Base-by-base conservation (phyloP, 2,888 invertebrate genomes). In the Eupsilia transversa region DNA sequence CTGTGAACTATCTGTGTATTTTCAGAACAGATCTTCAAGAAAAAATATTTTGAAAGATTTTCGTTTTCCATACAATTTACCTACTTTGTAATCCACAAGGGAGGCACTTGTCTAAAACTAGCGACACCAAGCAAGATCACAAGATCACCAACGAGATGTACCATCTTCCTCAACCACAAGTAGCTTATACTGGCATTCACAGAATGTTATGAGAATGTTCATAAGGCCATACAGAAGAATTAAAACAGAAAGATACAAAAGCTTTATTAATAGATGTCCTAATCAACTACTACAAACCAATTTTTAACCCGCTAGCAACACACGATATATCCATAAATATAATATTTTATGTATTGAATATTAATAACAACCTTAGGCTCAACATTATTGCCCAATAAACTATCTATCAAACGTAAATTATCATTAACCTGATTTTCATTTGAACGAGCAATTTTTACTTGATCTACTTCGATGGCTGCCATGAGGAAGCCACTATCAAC, bases 351-450 rank as follows among this genome's bases (percentile, higher is more conserved):
- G 52, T 43, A 60, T 52, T 46, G 59, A 60, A 84, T 72, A 75
- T 81, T 59, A 81, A 81, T 76, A 59, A 66, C 54, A 69, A 85
- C 65, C 54, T 72, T 33, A 81, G 35, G 33, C 82, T 66, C 57
- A 65, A 72, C 27, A 43, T 52, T 20, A 75, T 64, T 60, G 82
- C 70, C 52, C 46, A 75, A 80, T 65, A 84, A 81, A 75, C 60
- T 75, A 75, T 84, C 57, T 70, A 80, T 75, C 65, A 70, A 66
- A 61, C 65, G 65, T 72, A 68, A 80, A 66, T 84, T 81, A 82
- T 63, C 61, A 81, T 85, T 81, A 84, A 82, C 85, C 82, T 81
- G 49, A 82, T 82, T 82, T 76, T 38, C 77, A 84, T 70, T 69
- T 41, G 35, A 72, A 82, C 35, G 66, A 82, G 77, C 71, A 84